Percentiles rank a stretch among this genome's conserved stretches.
These are phyloP conservation scores for Barypeithes pellucidus DNA, from an alignment of 2,888 invertebrate species.

Conservation along the genomic window DNA sequence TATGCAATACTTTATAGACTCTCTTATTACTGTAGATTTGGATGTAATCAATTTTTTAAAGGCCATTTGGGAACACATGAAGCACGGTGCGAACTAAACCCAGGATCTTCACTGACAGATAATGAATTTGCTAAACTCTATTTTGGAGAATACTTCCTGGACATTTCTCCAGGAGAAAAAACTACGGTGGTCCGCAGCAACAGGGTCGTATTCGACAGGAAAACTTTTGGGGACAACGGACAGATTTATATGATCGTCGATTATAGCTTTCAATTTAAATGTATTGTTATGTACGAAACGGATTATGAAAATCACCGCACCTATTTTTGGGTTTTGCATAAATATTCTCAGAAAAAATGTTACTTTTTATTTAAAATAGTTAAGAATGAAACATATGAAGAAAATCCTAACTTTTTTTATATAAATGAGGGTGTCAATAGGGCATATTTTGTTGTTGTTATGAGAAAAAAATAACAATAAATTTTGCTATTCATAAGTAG, in stretches of 20 bases:
- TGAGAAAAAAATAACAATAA: not conserved
- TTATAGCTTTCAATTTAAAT: conserved; percentile 15
- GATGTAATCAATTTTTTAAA: conserved; percentile 1
- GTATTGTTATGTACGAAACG: conserved; percentile 14
- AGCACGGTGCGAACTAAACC: not conserved
- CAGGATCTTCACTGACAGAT: not conserved
- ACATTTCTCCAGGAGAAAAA: not conserved
- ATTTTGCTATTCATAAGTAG: too few relatives aligned
- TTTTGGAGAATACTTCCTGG: conserved; percentile 7
- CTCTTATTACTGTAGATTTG: conserved; percentile 14
- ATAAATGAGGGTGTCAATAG: not conserved
- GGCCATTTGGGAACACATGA: not conserved
- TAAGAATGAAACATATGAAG: not conserved
- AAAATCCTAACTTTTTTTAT: not conserved
- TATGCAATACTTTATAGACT: not conserved
- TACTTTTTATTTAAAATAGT: conserved; percentile 12
- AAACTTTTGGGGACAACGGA: conserved; percentile 8
- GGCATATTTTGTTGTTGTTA: not conserved
- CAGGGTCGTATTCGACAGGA: not conserved
- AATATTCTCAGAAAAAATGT: not conserved
- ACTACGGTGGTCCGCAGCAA: conserved; percentile 1
- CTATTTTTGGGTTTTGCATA: not conserved
- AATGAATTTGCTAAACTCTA: not conserved
- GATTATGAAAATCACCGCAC: not conserved
- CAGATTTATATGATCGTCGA: conserved; percentile 7